A percentile compares a stretch with the other conserved stretches of the same genome.
phyloP scores from a whole-genome alignment of 2,113 vertebrate genomes.

The Muntiacus reevesi region DNA sequence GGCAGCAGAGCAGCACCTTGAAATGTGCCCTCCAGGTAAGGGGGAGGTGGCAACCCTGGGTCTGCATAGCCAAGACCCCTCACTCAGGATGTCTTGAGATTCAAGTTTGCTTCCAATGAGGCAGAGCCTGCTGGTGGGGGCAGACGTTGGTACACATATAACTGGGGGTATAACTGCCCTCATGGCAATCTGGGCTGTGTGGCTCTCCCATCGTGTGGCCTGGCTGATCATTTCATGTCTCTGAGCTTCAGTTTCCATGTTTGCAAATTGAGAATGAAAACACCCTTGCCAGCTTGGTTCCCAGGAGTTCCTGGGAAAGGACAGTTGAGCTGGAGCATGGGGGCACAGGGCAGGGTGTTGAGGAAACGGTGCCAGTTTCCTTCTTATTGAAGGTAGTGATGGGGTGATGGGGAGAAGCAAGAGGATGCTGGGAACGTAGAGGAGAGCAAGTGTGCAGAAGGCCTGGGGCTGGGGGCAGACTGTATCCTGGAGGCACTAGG shows the following conservation, averaged over 20 bases:
- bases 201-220: background rate
- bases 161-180: background rate
- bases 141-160: accelerated
- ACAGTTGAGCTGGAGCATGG: background rate
- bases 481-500: background rate
- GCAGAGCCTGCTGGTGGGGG: background rate
- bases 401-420: background rate
- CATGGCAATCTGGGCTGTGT: background rate
- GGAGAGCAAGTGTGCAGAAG: background rate
- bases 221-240: background rate
- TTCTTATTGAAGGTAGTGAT: background rate
- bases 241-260: background rate
- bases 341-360: too few species aligned
- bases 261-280: too few species aligned
- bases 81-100: background rate
- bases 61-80: too few species aligned
- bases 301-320: too few species aligned
- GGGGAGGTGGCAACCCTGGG: background rate
- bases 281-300: background rate
- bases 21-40: background rate
- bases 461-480: background rate
- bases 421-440: background rate
- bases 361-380: background rate
- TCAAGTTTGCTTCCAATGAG: background rate
- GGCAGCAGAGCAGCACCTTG: accelerated